Conservation (phyloP, 2,888 invertebrate species). For the Galerucella calmariensis region DNA sequence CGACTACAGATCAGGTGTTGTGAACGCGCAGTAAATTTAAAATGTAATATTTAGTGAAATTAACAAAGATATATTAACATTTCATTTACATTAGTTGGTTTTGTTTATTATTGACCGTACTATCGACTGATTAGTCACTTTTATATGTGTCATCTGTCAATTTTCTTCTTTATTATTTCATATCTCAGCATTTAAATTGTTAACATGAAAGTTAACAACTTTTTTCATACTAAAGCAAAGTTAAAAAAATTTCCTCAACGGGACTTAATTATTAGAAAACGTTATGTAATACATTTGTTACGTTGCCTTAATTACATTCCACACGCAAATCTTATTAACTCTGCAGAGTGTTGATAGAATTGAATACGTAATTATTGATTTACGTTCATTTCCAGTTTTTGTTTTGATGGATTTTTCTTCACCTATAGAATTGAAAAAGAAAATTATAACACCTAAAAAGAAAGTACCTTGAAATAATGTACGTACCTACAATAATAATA, state of each 20-base stretch:
- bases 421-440: background rate
- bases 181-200: background rate
- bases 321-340: conserved; percentile 18
- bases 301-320: conserved; percentile 8
- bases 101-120: too few species aligned
- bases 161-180: background rate
- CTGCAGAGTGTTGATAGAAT: conserved; percentile 11
- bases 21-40: background rate
- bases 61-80: background rate
- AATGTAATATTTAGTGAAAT: background rate
- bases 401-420: background rate
- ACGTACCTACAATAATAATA: background rate
- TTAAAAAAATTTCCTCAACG: conserved; percentile 4
- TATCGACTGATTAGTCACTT: too few species aligned
- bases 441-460: background rate
- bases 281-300: conserved; percentile 19
- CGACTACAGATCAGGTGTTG: background rate
- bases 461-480: background rate
- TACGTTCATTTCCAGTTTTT: background rate
- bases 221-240: background rate
- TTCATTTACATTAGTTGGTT: background rate
- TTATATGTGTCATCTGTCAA: background rate
- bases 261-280: conserved; percentile 11
- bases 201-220: background rate
- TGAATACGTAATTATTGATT: background rate